These are phyloP conservation scores for Drosophila anomelani DNA, from an alignment of 2,888 invertebrate species.

Conservation along the genomic window DNA sequence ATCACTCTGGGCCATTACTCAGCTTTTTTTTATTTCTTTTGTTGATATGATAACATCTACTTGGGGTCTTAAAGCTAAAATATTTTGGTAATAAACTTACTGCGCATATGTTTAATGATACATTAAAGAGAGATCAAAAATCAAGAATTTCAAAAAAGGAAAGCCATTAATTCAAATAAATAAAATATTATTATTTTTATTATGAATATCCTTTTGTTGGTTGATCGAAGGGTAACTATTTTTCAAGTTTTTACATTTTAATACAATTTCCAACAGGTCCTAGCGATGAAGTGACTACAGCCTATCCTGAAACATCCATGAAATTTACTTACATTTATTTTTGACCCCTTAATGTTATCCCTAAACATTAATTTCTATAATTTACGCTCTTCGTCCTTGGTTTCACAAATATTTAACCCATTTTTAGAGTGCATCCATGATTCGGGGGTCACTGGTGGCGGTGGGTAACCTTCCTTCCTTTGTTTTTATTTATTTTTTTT, in stretches of 20 bases:
- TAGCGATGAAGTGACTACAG: too few relatives aligned
- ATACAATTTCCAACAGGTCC: neutral
- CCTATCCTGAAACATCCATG: neutral
- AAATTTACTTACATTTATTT: neutral
- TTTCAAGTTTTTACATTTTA: neutral
- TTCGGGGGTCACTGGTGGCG: constrained; percentile 10
- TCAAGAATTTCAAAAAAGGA: neutral
- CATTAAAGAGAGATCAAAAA: neutral
- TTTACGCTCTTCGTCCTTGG: neutral
- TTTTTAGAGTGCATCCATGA: constrained; percentile 10
- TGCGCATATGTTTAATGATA: neutral
- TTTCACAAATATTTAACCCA: neutral
- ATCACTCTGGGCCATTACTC: neutral
- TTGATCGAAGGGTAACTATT: neutral
- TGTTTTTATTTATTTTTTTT: constrained; percentile 6
- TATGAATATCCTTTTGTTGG: neutral
- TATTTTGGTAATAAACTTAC: neutral
- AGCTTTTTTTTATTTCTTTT: neutral
- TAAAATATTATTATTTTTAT: neutral
- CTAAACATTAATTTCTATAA: neutral
- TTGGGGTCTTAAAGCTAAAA: neutral
- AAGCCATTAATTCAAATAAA: neutral
- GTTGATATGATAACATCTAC: neutral
- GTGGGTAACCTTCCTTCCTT: constrained; percentile 40
- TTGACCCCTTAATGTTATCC: neutral